A percentile compares a stretch with the other conserved stretches of the same genome.
phyloP scores from a whole-genome alignment of 2,113 vertebrate species.

The Amia ocellicauda region DNA sequence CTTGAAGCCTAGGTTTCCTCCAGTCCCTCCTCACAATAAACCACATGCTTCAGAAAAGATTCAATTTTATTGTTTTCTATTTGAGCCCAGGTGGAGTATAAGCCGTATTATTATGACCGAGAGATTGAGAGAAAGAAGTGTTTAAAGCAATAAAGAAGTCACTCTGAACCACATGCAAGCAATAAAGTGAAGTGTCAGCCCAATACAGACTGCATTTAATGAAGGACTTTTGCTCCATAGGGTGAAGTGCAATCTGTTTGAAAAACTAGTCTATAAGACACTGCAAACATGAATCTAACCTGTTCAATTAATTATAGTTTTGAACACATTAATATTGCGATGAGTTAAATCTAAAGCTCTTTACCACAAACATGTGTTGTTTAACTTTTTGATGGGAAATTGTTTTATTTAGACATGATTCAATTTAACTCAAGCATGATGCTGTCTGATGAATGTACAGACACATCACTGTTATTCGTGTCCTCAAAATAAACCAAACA shows the following conservation, averaged over 20 bases:
- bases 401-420: too few species aligned
- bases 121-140: background rate
- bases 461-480: too few species aligned
- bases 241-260: background rate
- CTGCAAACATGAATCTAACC: too few species aligned
- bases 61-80: background rate
- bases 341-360: too few species aligned
- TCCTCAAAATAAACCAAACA: too few species aligned
- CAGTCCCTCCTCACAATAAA: background rate
- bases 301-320: too few species aligned
- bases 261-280: background rate
- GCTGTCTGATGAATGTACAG: too few species aligned
- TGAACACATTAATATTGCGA: too few species aligned
- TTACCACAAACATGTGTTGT: too few species aligned
- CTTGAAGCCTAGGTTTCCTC: too few species aligned
- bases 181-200: background rate
- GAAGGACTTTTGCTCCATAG: background rate
- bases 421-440: too few species aligned
- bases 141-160: slow-evolving; percentile 1
- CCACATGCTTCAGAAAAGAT: background rate
- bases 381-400: too few species aligned
- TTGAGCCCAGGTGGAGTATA: background rate
- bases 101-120: background rate
- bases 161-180: background rate
- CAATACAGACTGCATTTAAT: background rate